Evolutionary conservation across 2,888 invertebrate species (phyloP).

Genomic region (Hemistola chrysoprasaria): DNA sequence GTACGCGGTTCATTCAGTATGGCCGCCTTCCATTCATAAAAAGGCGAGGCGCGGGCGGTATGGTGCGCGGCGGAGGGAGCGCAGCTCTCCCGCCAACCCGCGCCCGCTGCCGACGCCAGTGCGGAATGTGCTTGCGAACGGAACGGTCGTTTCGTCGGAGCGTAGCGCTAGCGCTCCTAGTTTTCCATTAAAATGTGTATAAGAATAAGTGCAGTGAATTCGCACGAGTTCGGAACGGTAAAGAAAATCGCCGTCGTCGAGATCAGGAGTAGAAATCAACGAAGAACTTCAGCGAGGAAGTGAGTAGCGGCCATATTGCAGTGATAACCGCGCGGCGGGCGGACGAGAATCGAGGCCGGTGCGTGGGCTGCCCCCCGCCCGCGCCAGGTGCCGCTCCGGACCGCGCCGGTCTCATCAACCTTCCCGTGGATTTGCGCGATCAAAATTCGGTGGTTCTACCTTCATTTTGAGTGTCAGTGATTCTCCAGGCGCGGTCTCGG

Average conservation of each 20-base stretch:
- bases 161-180: conserved; percentile 81
- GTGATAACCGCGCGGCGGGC: conserved; percentile 83
- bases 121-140: conserved; percentile 81
- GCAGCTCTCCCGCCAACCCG: conserved; percentile 76
- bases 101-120: conserved; percentile 79
- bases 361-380: conserved; percentile 82
- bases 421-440: conserved; percentile 82
- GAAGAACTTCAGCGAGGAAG: conserved; percentile 83
- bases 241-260: conserved; percentile 80
- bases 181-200: conserved; percentile 83
- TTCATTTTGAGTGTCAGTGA: conserved; percentile 74
- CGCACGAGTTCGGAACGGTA: conserved; percentile 81
- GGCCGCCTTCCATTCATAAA: conserved; percentile 88
- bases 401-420: conserved; percentile 84
- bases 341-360: conserved; percentile 83
- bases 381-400: conserved; percentile 82
- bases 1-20: conserved; percentile 87
- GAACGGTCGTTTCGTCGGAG: conserved; percentile 83
- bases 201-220: conserved; percentile 82
- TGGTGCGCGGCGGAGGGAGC: conserved; percentile 77
- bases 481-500: conserved; percentile 70
- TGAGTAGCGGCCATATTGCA: conserved; percentile 83
- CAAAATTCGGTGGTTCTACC: conserved; percentile 75
- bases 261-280: conserved; percentile 82
- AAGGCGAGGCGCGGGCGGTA: conserved; percentile 80